A percentile compares a stretch with the other conserved stretches of the same genome.
Evolutionary conservation across 2,113 vertebrate species (phyloP).

Genomic region (Notarius lentiginosus): DNA sequence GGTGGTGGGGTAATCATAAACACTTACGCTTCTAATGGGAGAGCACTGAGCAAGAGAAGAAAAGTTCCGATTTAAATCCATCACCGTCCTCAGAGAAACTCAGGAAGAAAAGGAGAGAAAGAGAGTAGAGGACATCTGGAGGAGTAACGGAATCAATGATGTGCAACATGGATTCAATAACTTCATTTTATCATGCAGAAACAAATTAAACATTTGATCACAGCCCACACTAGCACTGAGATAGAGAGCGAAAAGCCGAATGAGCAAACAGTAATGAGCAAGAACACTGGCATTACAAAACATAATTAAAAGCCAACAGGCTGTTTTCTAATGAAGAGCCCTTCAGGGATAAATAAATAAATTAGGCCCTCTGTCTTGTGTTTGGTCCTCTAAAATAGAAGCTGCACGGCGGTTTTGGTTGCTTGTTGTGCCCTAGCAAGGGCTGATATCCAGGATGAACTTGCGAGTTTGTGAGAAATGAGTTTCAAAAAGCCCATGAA

Average conservation of each 20-base stretch:
- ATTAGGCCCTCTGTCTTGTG: constrained; percentile 27
- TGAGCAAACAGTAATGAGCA: constrained; percentile 26
- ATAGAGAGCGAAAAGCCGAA: background rate
- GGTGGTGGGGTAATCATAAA: background rate
- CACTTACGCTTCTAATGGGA: no score
- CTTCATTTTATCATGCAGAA: constrained; percentile 31
- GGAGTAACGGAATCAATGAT: constrained; percentile 11
- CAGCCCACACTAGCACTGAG: background rate
- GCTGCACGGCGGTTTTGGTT: constrained; percentile 6
- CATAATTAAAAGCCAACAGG: constrained; percentile 49
- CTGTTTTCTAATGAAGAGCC: constrained; percentile 40
- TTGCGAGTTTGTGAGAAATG: background rate
- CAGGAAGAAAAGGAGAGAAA: background rate
- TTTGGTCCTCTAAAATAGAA: constrained; percentile 31
- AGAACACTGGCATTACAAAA: constrained; percentile 30
- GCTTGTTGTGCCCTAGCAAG: background rate
- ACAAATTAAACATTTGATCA: constrained; percentile 34
- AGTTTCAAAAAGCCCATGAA: background rate
- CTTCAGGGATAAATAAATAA: constrained; percentile 45
- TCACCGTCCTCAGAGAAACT: background rate
- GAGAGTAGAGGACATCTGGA: constrained; percentile 12
- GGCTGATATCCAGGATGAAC: constrained; percentile 8
- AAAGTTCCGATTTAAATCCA: background rate
- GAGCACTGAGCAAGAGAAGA: no score
- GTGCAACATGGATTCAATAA: constrained; percentile 30